A percentile compares a stretch with the other conserved stretches of the same genome.
Evolutionary conservation across 1,140 invertebrate genomes (phyloP).

Genomic region (Oscheius sp.): DNA sequence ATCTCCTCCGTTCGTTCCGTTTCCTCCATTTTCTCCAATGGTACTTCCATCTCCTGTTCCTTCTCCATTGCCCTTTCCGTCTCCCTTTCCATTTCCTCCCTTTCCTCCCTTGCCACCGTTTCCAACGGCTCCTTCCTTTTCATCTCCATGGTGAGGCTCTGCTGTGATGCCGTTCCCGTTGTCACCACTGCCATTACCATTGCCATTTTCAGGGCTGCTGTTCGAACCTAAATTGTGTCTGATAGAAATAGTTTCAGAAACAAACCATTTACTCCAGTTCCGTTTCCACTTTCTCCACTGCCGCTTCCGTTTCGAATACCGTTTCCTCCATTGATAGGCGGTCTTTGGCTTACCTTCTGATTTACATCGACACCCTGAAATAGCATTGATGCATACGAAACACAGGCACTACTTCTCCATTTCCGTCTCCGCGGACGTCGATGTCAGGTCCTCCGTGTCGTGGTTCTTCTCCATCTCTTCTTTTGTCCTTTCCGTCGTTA

Average conservation of each 20-base stretch:
- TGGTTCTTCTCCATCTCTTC: conserved; percentile 4
- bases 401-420: not conserved
- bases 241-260: too few species aligned
- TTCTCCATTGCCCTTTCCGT: conserved; percentile 4
- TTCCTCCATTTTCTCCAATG: not conserved
- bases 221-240: too few species aligned
- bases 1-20: conserved; percentile 1
- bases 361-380: too few species aligned
- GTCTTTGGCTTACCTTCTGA: too few species aligned
- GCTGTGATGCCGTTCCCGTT: too few species aligned
- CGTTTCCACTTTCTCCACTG: not conserved
- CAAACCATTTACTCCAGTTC: too few species aligned
- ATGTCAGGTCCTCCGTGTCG: not conserved
- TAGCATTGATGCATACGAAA: too few species aligned
- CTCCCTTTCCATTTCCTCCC: not conserved
- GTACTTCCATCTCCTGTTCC: conserved; percentile 7
- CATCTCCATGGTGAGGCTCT: too few species aligned
- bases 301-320: conserved; percentile 12
- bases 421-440: not conserved
- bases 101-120: conserved; percentile 23
- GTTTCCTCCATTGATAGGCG: conserved; percentile 21
- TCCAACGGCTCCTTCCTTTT: too few species aligned
- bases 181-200: too few species aligned
- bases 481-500: not conserved
- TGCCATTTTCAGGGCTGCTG: too few species aligned